These are phyloP conservation scores for Enteromius viviparus DNA, from an alignment of 2,797 vertebrate genomes.

Conservation along the genomic window DNA sequence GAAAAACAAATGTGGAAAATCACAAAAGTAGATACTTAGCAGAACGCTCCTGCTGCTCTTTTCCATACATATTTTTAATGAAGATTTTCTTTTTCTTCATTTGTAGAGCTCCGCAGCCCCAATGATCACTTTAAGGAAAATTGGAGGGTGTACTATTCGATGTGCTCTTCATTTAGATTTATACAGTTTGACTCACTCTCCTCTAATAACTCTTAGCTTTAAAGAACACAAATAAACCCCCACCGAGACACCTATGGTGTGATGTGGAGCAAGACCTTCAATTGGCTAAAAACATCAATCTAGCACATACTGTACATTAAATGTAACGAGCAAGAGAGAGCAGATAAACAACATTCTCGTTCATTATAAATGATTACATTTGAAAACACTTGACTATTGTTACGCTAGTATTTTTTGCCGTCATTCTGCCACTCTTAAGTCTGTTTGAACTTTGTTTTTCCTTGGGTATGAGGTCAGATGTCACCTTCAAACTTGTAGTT, in stretches of 20 bases:
- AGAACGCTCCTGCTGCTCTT: background rate
- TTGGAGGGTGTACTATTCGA: background rate
- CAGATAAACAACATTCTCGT: slow-evolving; percentile 28
- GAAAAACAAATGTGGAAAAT: background rate
- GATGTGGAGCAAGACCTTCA: slow-evolving; percentile 26
- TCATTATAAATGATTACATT: slow-evolving; percentile 16
- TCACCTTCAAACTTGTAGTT: background rate
- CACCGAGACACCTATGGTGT: slow-evolving; percentile 14
- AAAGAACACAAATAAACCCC: background rate
- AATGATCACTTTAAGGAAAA: background rate
- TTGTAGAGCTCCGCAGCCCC: background rate
- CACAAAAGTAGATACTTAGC: background rate
- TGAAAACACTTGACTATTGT: background rate
- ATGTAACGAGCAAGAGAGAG: background rate
- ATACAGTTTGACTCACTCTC: slow-evolving; percentile 14
- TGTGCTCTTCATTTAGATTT: background rate
- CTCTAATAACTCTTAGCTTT: background rate
- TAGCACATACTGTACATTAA: slow-evolving; percentile 8
- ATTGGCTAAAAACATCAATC: slow-evolving; percentile 19
- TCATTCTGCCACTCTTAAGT: background rate
- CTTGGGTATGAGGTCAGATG: background rate
- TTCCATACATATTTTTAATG: background rate
- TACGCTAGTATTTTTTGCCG: background rate
- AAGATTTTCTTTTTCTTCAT: background rate
- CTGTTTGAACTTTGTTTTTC: background rate